Conservation (phyloP, 2,113 vertebrate species). For the Melozone crissalis region DNA sequence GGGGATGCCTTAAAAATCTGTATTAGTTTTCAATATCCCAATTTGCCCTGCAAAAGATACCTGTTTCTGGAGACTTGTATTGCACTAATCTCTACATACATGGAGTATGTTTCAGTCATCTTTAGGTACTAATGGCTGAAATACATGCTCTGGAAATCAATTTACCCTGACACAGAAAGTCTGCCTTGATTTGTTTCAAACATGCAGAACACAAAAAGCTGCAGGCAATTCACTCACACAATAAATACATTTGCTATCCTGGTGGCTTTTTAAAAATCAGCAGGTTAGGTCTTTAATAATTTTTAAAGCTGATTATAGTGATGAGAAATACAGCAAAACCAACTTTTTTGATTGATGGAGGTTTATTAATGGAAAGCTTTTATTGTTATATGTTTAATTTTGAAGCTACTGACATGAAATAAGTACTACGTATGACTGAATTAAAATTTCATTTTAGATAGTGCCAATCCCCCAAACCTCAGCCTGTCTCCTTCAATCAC, state of each 20-base stretch:
- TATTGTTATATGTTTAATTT: background rate
- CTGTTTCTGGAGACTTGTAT: background rate
- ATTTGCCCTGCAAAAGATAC: background rate
- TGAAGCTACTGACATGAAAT: background rate
- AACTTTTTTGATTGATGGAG: background rate
- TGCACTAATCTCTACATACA: background rate
- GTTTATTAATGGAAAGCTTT: background rate
- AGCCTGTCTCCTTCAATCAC: background rate
- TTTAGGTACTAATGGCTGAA: background rate
- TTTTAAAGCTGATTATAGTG: background rate
- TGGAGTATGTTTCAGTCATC: background rate
- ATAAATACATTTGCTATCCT: background rate
- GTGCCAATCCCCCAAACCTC: background rate
- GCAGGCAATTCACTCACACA: background rate
- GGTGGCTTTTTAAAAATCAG: background rate
- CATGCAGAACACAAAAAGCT: background rate
- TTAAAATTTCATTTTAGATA: conserved; percentile 26
- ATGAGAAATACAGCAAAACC: background rate
- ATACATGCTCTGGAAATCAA: background rate
- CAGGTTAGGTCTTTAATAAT: background rate
- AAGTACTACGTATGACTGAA: background rate
- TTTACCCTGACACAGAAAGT: background rate
- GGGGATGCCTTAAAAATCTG: background rate
- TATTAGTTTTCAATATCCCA: background rate
- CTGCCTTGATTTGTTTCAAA: background rate